Evolutionary conservation across 2,797 vertebrate genomes (phyloP), one percentile per base, ranked within the genome.

Genomic region (Pristis pectinata): DNA sequence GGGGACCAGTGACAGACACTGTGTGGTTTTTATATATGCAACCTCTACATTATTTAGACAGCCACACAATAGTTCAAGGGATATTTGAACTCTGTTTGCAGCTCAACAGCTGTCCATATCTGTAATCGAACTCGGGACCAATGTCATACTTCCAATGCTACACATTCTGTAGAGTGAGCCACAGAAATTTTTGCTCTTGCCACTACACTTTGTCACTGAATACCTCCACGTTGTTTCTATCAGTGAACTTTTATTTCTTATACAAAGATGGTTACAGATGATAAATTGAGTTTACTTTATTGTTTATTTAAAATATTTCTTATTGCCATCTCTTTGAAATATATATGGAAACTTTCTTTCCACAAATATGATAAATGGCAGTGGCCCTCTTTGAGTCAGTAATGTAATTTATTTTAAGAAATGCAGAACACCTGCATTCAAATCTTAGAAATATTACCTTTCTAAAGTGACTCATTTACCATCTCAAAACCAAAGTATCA

Each of bases 21-120:
- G 83, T 87, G 10, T 11, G 3, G 53, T 82, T 53, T 24, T 30
- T 59, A 56, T 70, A 92, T 70, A 70, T 70, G 64, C 24, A 70
- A 93, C 41, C 59, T 59, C 30, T 87, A 59, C 53, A n/a, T 87
- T 87, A 87, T 87, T 87, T 59, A 34, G 44, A 92, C 22, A 92
- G 37, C 70, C 64, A 93, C 61, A 93, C 61, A 93, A 93, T 93
- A 92, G 89, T 92, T 44, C 89, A 92, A 11, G 27, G 2, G 49
- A 87, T 30, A 87, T 24, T 67, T 37, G 37, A 74, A 41, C 61
- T 67, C 59, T 24, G n/a, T 91, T 34, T 91, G 56, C 6, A 91
- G n/a, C 27, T 61, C 59, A 91, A n/a, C 87, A 91, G 19, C 61
- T 67, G 89, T 70, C 89, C 89, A 27, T 41, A 8, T 24, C 89